phyloP scores from a whole-genome alignment of 2,113 vertebrate genomes.

The Hydropotes inermis region DNA sequence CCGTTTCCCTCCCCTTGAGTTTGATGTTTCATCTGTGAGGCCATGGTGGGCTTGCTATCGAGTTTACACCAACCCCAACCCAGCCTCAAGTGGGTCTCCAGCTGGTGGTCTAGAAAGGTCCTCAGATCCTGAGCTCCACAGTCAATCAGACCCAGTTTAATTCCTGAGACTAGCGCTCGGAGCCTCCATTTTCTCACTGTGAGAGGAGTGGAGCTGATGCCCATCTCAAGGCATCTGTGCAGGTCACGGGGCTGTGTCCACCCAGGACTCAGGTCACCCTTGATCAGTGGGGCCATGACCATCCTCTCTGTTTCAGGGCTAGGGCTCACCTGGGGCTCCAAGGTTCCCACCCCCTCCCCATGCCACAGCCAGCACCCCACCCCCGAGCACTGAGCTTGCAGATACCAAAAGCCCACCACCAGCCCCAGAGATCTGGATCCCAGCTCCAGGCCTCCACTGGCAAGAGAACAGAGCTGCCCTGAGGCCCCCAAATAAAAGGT shows the following conservation, averaged over 20 bases:
- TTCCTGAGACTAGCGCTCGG: not conserved
- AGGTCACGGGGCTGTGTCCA: not conserved
- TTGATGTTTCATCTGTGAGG: too few species aligned
- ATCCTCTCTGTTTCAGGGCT: not conserved
- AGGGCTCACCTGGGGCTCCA: not conserved
- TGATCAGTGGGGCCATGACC: not conserved
- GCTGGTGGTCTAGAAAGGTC: not conserved
- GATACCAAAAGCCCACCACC: not conserved
- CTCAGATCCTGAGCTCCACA: not conserved
- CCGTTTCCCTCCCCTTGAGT: not conserved
- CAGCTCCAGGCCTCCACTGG: not conserved
- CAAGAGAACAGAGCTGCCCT: not conserved
- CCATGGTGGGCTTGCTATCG: fast-evolving
- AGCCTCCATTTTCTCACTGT: not conserved
- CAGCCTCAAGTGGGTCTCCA: not conserved
- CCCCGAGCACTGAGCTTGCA: not conserved
- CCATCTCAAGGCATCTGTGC: fast-evolving
- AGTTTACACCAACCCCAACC: too few species aligned
- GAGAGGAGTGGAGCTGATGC: not conserved
- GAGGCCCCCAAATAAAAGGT: not conserved
- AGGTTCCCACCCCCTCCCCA: not conserved
- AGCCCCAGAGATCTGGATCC: not conserved
- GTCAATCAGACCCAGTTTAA: not conserved
- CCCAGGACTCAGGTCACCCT: not conserved
- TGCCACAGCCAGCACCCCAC: not conserved